Evolutionary conservation across 2,888 invertebrate genomes (phyloP).

Genomic region (Xanthostigma xanthostigma): DNA sequence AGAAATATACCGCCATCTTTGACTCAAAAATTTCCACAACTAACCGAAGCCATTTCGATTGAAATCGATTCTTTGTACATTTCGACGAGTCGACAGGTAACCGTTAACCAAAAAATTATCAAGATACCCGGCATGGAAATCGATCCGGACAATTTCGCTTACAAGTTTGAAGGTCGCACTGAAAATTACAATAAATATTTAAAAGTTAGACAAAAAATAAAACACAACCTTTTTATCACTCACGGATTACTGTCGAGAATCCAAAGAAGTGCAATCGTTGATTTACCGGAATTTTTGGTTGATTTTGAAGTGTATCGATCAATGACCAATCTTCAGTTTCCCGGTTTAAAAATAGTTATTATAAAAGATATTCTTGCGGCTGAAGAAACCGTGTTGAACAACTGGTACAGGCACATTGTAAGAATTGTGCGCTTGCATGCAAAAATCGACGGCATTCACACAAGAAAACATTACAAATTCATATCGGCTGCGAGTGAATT

Average conservation of each 20-base stretch:
- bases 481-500: constrained; percentile 24
- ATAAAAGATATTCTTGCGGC: constrained; percentile 30
- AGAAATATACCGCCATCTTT: constrained; percentile 37
- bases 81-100: constrained; percentile 41
- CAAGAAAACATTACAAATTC: constrained; percentile 6
- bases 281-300: constrained; percentile 38
- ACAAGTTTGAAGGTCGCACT: constrained; percentile 47
- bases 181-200: constrained; percentile 41
- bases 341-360: constrained; percentile 25
- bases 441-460: constrained; percentile 3
- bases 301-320: constrained; percentile 33
- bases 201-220: constrained; percentile 36
- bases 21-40: constrained; percentile 36
- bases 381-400: constrained; percentile 31
- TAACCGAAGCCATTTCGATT: constrained; percentile 35
- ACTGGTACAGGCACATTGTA: constrained; percentile 31
- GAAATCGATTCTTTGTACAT: constrained; percentile 44
- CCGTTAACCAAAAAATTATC: constrained; percentile 45
- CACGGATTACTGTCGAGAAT: constrained; percentile 47
- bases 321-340: constrained; percentile 28
- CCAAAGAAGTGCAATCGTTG: constrained; percentile 33
- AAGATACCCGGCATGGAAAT: constrained; percentile 39
- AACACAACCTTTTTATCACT: constrained; percentile 40
- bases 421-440: constrained; percentile 10
- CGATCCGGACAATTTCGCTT: constrained; percentile 33